Conservation (phyloP, 2,113 vertebrate genomes). For the Catagonus wagneri region DNA sequence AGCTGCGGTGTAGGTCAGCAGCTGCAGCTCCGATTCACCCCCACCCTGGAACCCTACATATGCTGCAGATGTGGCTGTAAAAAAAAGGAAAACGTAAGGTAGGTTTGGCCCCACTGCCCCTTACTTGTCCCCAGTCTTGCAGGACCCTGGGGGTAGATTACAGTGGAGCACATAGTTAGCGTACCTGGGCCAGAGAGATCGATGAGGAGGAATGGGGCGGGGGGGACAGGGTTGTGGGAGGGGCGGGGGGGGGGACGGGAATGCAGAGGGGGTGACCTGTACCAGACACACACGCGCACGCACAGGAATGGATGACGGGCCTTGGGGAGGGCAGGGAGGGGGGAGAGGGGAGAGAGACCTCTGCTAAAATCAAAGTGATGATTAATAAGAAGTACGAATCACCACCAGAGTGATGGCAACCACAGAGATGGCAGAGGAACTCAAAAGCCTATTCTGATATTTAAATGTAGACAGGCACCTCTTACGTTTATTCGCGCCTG, state of each 20-base stretch:
- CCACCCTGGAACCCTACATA: too few relatives aligned
- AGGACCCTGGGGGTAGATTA: not conserved
- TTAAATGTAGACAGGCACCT: constrained; percentile 99
- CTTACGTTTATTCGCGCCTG: constrained; percentile 99
- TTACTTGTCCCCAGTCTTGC: not conserved
- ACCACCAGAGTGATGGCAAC: constrained; percentile 72
- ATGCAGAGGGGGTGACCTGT: not conserved
- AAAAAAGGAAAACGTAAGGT: not conserved
- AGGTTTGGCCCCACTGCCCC: not conserved
- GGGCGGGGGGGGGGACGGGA: not conserved
- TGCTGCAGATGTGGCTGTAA: too few relatives aligned
- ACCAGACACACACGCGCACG: not conserved
- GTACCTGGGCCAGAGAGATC: not conserved
- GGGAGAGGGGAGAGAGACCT: not conserved
- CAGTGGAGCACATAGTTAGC: not conserved
- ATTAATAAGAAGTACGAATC: constrained; percentile 35
- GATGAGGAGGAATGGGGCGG: not conserved
- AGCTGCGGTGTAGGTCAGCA: too few relatives aligned
- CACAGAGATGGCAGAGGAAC: constrained; percentile 82
- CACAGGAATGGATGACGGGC: not conserved
- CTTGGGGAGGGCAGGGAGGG: not conserved
- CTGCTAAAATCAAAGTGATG: constrained; percentile 75
- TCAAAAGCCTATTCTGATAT: constrained; percentile 96
- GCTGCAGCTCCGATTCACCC: too few relatives aligned
- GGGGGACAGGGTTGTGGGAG: not conserved